Base-by-base conservation (phyloP, 2,888 invertebrate genomes). In the Clepsis dumicolana region DNA sequence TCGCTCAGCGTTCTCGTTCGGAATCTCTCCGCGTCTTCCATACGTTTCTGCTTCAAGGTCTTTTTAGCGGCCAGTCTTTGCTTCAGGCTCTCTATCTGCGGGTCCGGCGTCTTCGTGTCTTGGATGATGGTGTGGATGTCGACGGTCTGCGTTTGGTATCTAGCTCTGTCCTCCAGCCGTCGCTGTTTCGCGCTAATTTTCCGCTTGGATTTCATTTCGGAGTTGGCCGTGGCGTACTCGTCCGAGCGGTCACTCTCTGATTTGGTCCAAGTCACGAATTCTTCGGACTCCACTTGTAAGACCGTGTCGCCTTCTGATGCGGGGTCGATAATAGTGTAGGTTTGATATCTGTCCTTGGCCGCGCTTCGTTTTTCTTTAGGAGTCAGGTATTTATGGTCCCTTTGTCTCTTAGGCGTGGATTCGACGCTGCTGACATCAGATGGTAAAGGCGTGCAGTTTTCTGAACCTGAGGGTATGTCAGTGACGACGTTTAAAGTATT, bases 271-370 rank as follows among this genome's bases (percentile, higher is more conserved):
- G 94, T 91, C 29, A 91, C 70, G 70, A 89, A 91, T 61, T 90
- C 90, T 12, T 91, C 91, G 0, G 80, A 76, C 59, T 86, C 87
- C 2, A 85, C 82, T 73, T 88, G 87, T 3, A 86, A 66, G 7
- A 83, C 82, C 1, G 84, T 77, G 8, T 89, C 89, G 52, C 72
- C 80, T 53, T 88, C 90, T 0, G 87, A 77, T 1, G 82, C 84
- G 2, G 83, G 84, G 65, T 95, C 96, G 0, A 95, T 96, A 48
- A 97, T 96, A 0, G 97, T 97, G 81, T 97, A 98, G 0, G 97
- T 98, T 82, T 96, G 96, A 82, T 96, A 97, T 70, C 98, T 95
- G 77, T 98, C 97, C 81, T 97, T 96, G 1, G 96, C 95, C 41
- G 96, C 85, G 74, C 95, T 95, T 48, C 97, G 91, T 79, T 96